Evolutionary conservation across 2,797 vertebrate species (phyloP), one percentile per base, ranked within the genome.

Genomic region (Crax fasciolata): DNA sequence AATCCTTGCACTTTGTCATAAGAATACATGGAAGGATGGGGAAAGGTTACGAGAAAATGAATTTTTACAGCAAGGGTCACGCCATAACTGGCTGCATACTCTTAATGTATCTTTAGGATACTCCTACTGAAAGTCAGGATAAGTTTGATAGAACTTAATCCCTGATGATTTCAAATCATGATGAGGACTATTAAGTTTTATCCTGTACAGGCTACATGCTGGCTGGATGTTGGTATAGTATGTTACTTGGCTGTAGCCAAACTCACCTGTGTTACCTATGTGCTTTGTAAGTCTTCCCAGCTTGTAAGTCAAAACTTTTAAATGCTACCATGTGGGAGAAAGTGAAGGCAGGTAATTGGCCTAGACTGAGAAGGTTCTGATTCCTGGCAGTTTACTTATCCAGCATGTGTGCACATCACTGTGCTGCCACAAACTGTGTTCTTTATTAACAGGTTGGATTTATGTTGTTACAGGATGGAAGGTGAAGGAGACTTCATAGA

Each of bases 401-500:
- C 32, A 43, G 20, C 6, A 59, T 30, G 38, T 8, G 30, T 46
- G 54, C 10, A 10, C 17, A 43, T 62, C 30, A 35, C 27, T 0
- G 2, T 48, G 30, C 70, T 55, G 43, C 55, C 51, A 82, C 51
- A 62, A 16, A 73, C 4, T 35, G 20, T 23, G 9, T 43, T 48
- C 43, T 62, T 67, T 39, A 77, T 59, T 61, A 88, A 49, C 35
- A 54, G 54, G 18, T 28, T 90, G 62, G 35, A 90, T 88, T 97
- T 79, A 4, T 87, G 55, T 65, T 86, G 4, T 92, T 93, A 30
- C 88, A 99, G 98, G 97, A 93, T 98, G 49, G 97, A 98, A 91
- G 98, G 98, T 55, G 97, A 98, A 77, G 98, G 98, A 38, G 95
- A 97, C 6, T 99, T 98, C 84, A 98, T 97, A 51, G 97, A 98